Percentiles rank a stretch among this genome's conserved stretches.
Conservation (phyloP, 2,797 vertebrate species). For the Octomys mimax region DNA sequence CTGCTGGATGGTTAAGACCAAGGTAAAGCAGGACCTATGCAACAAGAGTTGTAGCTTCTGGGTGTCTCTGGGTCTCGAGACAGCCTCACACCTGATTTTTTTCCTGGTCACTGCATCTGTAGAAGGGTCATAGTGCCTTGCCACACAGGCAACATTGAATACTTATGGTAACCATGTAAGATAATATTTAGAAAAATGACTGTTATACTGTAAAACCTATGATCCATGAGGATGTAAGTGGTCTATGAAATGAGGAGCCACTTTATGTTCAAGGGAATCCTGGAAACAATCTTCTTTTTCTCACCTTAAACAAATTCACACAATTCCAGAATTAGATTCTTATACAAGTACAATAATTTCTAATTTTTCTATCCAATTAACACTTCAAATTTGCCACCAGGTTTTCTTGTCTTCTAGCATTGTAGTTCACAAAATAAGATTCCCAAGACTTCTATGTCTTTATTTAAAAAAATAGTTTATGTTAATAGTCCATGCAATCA, state of each 20-base stretch:
- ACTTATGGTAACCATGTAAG: neutral
- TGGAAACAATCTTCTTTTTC: neutral
- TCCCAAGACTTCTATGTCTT: neutral
- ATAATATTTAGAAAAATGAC: neutral
- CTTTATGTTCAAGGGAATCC: neutral
- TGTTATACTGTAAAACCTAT: neutral
- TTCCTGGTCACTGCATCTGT: neutral
- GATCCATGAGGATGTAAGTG: neutral
- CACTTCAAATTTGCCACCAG: conserved; percentile 45
- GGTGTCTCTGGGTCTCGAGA: neutral
- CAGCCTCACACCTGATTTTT: neutral
- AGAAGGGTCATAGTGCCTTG: neutral
- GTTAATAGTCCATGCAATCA: conserved; percentile 10
- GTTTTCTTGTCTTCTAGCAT: conserved; percentile 36
- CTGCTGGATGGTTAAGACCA: no score
- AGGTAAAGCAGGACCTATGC: no score
- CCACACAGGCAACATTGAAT: neutral
- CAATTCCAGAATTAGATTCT: conserved; percentile 44
- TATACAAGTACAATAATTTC: conserved; percentile 53
- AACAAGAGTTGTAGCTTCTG: no score
- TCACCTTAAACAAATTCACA: conserved; percentile 32
- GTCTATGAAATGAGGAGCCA: neutral
- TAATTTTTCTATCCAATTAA: conserved; percentile 56
- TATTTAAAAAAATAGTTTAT: neutral
- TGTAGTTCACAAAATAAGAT: neutral